These are phyloP conservation scores for Chaetogeoica ovagalla DNA, from an alignment of 2,888 invertebrate species.

Conservation along the genomic window DNA sequence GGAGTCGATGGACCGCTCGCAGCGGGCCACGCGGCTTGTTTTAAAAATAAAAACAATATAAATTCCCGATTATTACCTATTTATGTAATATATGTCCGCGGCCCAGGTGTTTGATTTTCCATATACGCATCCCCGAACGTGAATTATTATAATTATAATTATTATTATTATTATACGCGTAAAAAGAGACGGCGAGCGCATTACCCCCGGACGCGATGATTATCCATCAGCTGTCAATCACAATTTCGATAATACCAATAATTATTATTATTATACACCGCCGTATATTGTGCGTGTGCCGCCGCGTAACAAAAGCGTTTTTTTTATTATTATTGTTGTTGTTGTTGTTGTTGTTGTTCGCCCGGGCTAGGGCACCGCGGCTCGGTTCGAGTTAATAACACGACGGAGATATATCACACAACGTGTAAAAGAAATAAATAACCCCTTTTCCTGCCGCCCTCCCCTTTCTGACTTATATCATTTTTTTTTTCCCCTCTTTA, in stretches of 20 bases:
- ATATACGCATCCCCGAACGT: background rate
- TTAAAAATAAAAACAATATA: too few species aligned
- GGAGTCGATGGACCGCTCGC: too few species aligned
- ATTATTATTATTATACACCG: slow-evolving; percentile 16
- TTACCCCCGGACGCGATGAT: slow-evolving; percentile 4
- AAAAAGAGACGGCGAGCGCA: background rate
- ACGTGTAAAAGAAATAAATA: too few species aligned
- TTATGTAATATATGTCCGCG: too few species aligned
- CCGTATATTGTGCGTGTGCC: background rate
- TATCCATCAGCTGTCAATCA: slow-evolving; percentile 51
- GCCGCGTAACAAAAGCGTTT: slow-evolving; percentile 45
- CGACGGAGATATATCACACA: background rate
- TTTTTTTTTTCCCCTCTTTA: slow-evolving; percentile 6
- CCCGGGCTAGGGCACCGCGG: slow-evolving; percentile 29
- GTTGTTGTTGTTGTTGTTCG: too few species aligned
- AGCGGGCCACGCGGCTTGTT: too few species aligned
- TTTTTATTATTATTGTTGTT: too few species aligned
- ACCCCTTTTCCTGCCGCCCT: too few species aligned
- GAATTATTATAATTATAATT: too few species aligned
- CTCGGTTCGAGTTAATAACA: slow-evolving; percentile 48
- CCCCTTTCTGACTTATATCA: too few species aligned
- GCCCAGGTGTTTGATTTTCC: slow-evolving; percentile 48
- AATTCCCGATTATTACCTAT: too few species aligned
- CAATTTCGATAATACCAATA: slow-evolving; percentile 50
- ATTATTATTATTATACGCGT: too few species aligned